phyloP scores from a whole-genome alignment of 2,888 invertebrate species.

The Drosophila kanekoi region DNA sequence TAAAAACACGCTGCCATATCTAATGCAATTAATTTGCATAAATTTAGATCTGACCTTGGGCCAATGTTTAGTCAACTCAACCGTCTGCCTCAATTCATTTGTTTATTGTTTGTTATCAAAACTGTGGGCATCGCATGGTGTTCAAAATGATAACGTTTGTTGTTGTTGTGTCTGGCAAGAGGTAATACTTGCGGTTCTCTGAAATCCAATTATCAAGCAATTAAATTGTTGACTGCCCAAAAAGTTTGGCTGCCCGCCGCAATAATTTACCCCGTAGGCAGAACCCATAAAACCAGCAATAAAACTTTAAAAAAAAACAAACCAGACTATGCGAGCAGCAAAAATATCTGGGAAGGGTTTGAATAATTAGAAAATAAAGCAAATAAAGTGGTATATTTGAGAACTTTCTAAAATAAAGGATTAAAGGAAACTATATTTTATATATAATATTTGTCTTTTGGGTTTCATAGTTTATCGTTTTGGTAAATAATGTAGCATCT shows the following conservation, averaged over 20 bases:
- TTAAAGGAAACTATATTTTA: not conserved
- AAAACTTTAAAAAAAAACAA: constrained; percentile 32
- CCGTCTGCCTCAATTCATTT: constrained; percentile 11
- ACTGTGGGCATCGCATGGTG: constrained; percentile 22
- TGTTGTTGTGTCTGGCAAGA: constrained; percentile 33
- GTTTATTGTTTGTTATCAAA: constrained; percentile 46
- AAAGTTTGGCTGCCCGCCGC: constrained; percentile 21
- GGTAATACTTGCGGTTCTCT: constrained; percentile 28
- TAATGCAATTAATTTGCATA: not conserved
- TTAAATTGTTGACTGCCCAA: constrained; percentile 58
- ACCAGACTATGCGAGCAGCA: constrained; percentile 6
- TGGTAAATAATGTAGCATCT: constrained; percentile 18
- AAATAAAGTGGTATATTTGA: constrained; percentile 14
- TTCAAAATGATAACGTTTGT: constrained; percentile 28
- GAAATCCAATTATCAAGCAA: constrained; percentile 65
- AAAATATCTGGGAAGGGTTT: constrained; percentile 7
- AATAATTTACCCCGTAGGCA: constrained; percentile 45
- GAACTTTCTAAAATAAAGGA: not conserved
- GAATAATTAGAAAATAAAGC: constrained; percentile 16
- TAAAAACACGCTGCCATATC: not conserved
- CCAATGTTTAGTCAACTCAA: constrained; percentile 28
- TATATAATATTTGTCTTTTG: not conserved
- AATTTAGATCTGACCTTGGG: constrained; percentile 27
- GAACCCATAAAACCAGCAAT: constrained; percentile 35
- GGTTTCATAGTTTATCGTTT: not conserved